Percentiles rank a stretch among this genome's conserved stretches.
phyloP scores from a whole-genome alignment of 2,113 vertebrate genomes.

The Laticauda colubrina region DNA sequence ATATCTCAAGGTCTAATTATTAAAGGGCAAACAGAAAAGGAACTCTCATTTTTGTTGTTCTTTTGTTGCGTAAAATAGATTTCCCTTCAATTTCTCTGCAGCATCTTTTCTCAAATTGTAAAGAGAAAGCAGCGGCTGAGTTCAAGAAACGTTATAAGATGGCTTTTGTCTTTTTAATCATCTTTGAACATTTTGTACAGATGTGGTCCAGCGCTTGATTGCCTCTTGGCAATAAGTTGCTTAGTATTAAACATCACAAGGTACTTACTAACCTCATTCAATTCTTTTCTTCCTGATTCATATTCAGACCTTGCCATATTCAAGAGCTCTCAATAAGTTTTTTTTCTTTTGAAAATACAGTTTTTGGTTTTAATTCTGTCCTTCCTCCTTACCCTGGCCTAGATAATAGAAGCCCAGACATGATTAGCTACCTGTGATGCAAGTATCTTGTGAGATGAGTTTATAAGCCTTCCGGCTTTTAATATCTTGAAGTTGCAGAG shows the following conservation, averaged over 20 bases:
- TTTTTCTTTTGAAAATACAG: neutral
- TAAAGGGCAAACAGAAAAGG: neutral
- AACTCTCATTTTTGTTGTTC: neutral
- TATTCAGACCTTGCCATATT: neutral
- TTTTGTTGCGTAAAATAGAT: neutral
- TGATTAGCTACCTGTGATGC: conserved; percentile 17
- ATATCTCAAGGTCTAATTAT: neutral
- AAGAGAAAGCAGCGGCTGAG: neutral
- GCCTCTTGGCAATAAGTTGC: conserved; percentile 6
- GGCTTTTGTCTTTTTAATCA: too few species aligned
- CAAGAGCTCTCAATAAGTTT: neutral
- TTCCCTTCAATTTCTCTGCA: neutral
- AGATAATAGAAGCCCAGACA: conserved; percentile 5
- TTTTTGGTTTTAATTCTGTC: neutral
- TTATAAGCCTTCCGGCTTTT: neutral
- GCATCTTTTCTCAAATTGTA: neutral
- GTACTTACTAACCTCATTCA: neutral
- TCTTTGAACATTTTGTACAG: neutral
- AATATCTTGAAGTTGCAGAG: neutral
- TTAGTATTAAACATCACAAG: neutral
- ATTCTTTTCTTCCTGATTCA: rapidly evolving
- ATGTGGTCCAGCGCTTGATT: neutral
- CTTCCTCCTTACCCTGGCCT: conserved; percentile 12
- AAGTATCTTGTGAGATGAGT: neutral
- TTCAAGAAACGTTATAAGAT: neutral